phyloP scores from a whole-genome alignment of 2,888 invertebrate genomes.

The Notodonta dromedarius region DNA sequence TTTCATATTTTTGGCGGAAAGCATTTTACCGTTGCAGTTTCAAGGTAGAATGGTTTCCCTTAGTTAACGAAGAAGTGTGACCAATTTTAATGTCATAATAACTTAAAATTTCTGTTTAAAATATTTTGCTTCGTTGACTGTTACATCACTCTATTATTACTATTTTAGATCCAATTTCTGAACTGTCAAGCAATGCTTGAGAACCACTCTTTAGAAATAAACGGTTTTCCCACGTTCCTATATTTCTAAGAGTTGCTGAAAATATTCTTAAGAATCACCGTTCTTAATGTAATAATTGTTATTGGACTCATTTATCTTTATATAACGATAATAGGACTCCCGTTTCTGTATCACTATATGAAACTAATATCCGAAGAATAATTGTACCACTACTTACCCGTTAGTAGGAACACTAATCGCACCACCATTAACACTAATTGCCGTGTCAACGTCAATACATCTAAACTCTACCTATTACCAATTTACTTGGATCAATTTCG shows the following conservation, averaged over 20 bases:
- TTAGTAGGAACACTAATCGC: conserved; percentile 13
- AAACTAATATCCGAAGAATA: conserved; percentile 21
- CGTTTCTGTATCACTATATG: neutral
- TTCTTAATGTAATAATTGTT: too few relatives aligned
- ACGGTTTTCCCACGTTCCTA: conserved; percentile 7
- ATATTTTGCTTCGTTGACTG: conserved; percentile 3
- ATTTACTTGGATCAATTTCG: neutral
- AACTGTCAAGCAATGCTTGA: neutral
- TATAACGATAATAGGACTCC: conserved; percentile 9
- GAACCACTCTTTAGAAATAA: conserved; percentile 6
- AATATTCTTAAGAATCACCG: too few relatives aligned
- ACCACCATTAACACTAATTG: conserved; percentile 20
- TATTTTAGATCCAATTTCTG: neutral
- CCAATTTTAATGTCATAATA: conserved; percentile 56
- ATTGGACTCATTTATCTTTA: too few relatives aligned
- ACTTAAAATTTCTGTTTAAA: conserved; percentile 31
- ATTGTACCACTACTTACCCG: conserved; percentile 10
- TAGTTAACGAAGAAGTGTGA: conserved; percentile 50
- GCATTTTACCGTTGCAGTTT: conserved; percentile 29
- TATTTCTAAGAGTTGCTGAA: too few relatives aligned
- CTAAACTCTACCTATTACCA: neutral
- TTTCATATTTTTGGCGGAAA: conserved; percentile 36
- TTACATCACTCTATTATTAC: neutral
- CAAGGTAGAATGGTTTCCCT: conserved; percentile 54
- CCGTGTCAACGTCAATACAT: conserved; percentile 11